These are phyloP conservation scores for Acrocyrtus sp. DNA, from an alignment of 2,888 invertebrate genomes.

Conservation along the genomic window DNA sequence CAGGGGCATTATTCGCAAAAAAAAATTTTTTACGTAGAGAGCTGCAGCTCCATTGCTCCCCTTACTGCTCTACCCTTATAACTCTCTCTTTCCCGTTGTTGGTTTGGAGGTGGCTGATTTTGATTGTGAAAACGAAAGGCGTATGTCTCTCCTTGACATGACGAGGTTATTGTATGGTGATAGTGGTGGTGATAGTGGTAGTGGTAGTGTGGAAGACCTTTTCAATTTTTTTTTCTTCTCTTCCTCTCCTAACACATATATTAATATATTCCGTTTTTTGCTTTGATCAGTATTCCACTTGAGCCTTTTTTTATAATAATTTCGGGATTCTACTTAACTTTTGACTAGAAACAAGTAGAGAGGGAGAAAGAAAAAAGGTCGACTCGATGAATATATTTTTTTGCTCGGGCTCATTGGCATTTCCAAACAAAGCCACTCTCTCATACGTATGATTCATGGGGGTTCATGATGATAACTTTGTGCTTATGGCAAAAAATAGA, in stretches of 20 bases:
- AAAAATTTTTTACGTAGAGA: background rate
- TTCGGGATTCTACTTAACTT: constrained; percentile 21
- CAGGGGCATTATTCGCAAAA: background rate
- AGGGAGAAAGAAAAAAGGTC: background rate
- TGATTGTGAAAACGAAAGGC: background rate
- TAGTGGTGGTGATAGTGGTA: too few relatives aligned
- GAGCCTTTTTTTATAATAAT: too few relatives aligned
- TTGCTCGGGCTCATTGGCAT: constrained; percentile 47
- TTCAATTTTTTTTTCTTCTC: constrained; percentile 16
- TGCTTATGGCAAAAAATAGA: too few relatives aligned
- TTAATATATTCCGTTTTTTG: background rate
- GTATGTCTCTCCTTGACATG: constrained; percentile 29
- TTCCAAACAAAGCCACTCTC: constrained; percentile 39
- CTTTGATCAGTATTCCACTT: constrained; percentile 17
- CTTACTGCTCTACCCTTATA: constrained; percentile 1
- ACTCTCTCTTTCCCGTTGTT: constrained; percentile 9
- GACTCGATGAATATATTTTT: too few relatives aligned
- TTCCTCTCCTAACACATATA: background rate
- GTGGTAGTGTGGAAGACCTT: too few relatives aligned
- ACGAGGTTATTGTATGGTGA: constrained; percentile 20
- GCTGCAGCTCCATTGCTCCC: background rate
- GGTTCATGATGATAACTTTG: too few relatives aligned
- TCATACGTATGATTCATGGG: too few relatives aligned
- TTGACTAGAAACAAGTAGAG: background rate
- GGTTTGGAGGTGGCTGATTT: too few relatives aligned